Evolutionary conservation across 64 coral and sea anemone genomes (phyloP).

Genomic region (Pachyseris speciosa): DNA sequence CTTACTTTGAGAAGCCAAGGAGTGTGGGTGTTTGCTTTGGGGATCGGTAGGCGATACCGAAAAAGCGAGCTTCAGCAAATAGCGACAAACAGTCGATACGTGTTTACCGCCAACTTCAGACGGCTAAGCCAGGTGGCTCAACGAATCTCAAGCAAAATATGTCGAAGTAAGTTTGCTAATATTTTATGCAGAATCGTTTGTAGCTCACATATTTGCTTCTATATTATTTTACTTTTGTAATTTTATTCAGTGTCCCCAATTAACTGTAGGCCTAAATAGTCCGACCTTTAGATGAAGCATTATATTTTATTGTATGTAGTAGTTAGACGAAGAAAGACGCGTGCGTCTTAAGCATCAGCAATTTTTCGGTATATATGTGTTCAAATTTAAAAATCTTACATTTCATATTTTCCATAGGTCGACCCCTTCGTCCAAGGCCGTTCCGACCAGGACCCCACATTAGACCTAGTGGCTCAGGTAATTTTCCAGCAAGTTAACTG

Average conservation of each 20-base stretch:
- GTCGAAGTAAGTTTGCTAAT: constrained; percentile 27
- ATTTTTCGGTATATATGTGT: too few relatives aligned
- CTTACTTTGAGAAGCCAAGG: constrained; percentile 19
- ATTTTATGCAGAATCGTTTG: not conserved
- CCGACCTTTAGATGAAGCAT: too few relatives aligned
- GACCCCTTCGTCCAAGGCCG: constrained; percentile 6
- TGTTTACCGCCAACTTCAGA: constrained; percentile 79
- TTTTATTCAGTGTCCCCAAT: too few relatives aligned
- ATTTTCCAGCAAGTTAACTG: not conserved
- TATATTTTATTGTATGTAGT: too few relatives aligned
- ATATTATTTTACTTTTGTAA: too few relatives aligned
- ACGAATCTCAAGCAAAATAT: constrained; percentile 69
- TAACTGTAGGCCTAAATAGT: too few relatives aligned
- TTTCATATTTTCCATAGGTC: not conserved
- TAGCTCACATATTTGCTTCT: too few relatives aligned
- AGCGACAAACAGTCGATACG: constrained; percentile 52
- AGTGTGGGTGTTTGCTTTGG: constrained; percentile 59
- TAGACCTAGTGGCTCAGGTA: constrained; percentile 9
- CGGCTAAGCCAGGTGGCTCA: constrained; percentile 9
- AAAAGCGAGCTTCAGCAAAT: constrained; percentile 63
- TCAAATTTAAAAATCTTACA: too few relatives aligned
- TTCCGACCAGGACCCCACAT: not conserved
- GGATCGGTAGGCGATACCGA: constrained; percentile 66
- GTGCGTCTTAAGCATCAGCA: too few relatives aligned
- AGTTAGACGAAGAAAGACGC: too few relatives aligned